A percentile compares a stretch with the other conserved stretches of the same genome.
These are phyloP conservation scores for Tachycineta bicolor DNA, from an alignment of 2,113 vertebrate genomes.

Conservation along the genomic window DNA sequence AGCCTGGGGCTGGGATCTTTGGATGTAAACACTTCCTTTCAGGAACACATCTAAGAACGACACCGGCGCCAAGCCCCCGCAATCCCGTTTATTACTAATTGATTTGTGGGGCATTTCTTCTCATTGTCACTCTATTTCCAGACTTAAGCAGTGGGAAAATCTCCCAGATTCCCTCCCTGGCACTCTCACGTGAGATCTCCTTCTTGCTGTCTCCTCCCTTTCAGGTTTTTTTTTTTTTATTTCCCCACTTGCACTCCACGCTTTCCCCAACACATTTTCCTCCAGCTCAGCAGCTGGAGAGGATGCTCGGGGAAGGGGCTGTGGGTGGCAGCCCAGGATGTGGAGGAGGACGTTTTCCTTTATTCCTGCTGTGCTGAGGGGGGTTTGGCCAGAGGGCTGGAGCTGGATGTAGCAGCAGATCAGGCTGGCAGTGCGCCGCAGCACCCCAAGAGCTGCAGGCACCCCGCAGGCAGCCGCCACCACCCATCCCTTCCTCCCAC, in stretches of 20 bases:
- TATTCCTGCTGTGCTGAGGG: not conserved
- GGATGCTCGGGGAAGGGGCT: not conserved
- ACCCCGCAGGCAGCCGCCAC: accelerated
- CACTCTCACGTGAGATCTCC: not conserved
- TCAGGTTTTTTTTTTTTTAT: not conserved
- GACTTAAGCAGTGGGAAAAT: not conserved
- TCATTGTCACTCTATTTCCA: not conserved
- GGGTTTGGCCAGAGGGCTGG: not conserved
- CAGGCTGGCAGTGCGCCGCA: accelerated
- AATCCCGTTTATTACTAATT: not conserved
- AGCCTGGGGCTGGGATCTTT: not conserved
- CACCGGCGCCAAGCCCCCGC: not conserved
- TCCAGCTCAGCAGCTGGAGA: not conserved
- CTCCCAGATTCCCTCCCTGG: not conserved
- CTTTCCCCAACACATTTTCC: not conserved
- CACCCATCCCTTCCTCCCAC: not conserved
- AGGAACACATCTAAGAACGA: not conserved
- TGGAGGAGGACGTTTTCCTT: not conserved
- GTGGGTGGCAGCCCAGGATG: not conserved
- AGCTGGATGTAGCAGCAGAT: not conserved
- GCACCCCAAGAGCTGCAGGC: not conserved
- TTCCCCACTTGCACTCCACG: not conserved
- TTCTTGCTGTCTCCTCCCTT: not conserved
- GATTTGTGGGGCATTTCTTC: not conserved
- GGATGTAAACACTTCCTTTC: not conserved